Evolutionary conservation across 2,113 vertebrate species (phyloP).

Genomic region (Trichomycterus rosablanca): DNA sequence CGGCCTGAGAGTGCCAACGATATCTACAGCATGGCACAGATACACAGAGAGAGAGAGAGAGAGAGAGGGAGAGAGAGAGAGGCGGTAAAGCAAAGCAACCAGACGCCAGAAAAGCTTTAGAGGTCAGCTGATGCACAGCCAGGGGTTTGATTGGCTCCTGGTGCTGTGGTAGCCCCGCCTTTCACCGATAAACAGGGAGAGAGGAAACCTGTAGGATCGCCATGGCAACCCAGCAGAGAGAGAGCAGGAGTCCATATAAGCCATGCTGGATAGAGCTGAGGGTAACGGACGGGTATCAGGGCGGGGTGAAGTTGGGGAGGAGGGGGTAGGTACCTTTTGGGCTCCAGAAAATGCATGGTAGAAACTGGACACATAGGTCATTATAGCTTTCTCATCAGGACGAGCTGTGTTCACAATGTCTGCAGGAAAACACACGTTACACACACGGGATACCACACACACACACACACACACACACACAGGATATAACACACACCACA

Average conservation of each 20-base stretch:
- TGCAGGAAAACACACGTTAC: conserved; percentile 66
- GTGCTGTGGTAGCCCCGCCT: background rate
- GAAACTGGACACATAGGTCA: conserved; percentile 99
- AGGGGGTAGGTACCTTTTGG: conserved; percentile 79
- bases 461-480: conserved; percentile 17
- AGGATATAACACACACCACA: background rate
- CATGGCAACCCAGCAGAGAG: conserved; percentile 21
- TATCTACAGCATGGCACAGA: conserved; percentile 77
- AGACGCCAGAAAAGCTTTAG: conserved; percentile 47
- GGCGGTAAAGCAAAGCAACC: conserved; percentile 66
- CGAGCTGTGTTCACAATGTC: conserved; percentile 96
- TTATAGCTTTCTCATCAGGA: conserved; percentile 97
- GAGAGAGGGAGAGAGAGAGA: conserved; percentile 42
- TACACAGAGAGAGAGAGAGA: conserved; percentile 24
- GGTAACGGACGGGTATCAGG: conserved; percentile 20
- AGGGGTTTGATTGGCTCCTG: conserved; percentile 26
- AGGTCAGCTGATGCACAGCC: conserved; percentile 25
- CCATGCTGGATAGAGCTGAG: conserved; percentile 57
- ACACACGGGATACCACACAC: conserved; percentile 22
- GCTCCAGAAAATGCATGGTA: conserved; percentile 98
- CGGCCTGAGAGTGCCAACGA: conserved; percentile 94
- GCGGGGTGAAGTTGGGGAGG: conserved; percentile 22
- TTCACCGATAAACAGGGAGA: conserved; percentile 3
- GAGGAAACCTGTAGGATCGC: conserved; percentile 17
- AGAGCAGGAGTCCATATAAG: conserved; percentile 31